These are phyloP conservation scores for Hoplias malabaricus DNA, from an alignment of 2,113 vertebrate species.

Conservation along the genomic window DNA sequence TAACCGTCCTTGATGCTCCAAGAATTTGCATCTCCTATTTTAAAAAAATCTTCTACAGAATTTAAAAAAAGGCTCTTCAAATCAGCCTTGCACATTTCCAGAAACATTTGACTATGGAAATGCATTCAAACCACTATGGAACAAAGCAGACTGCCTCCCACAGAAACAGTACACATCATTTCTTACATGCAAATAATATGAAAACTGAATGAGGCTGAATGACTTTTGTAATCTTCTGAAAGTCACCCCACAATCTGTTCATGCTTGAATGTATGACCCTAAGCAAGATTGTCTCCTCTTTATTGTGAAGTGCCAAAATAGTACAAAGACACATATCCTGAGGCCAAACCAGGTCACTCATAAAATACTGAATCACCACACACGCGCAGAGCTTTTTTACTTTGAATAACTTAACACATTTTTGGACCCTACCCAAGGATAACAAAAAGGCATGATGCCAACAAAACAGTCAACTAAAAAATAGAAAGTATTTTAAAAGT, in stretches of 20 bases:
- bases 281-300: too few species aligned
- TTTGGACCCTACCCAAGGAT: too few species aligned
- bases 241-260: not conserved
- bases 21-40: not conserved
- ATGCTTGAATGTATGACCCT: not conserved
- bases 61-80: too few species aligned
- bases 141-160: not conserved
- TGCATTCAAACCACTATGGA: slow-evolving; percentile 35
- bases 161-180: not conserved
- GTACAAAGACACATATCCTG: not conserved
- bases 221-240: not conserved
- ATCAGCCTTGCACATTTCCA: not conserved
- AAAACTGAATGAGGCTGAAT: not conserved
- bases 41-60: not conserved
- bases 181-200: not conserved
- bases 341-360: not conserved
- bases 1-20: not conserved
- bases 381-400: too few species aligned
- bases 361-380: too few species aligned
- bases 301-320: not conserved
- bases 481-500: too few species aligned
- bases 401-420: too few species aligned
- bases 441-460: too few species aligned
- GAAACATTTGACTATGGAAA: slow-evolving; percentile 47
- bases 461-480: too few species aligned